Conservation (phyloP, 1,140 invertebrate species). For the Leptopilina clavipes region DNA sequence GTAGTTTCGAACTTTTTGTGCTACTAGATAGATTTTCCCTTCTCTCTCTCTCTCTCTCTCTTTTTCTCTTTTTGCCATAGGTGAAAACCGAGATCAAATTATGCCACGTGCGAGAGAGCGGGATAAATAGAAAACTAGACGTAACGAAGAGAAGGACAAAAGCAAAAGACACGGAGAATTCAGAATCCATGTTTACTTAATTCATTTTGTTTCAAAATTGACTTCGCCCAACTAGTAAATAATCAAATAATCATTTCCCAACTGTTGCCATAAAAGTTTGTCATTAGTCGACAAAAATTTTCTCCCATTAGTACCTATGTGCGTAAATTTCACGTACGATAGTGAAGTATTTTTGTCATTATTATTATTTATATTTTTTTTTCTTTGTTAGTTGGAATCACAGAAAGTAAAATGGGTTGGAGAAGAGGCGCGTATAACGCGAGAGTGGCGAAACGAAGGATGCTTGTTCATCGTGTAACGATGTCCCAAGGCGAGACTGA, state of each 20-base stretch:
- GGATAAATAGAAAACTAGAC: slow-evolving; percentile 33
- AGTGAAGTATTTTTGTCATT: too few species aligned
- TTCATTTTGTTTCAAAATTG: slow-evolving; percentile 38
- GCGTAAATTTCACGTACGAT: too few species aligned
- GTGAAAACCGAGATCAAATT: slow-evolving; percentile 10
- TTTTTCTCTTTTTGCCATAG: background rate
- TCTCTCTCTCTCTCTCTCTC: too few species aligned
- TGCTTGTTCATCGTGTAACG: slow-evolving; percentile 57
- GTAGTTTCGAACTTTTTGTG: slow-evolving; percentile 39
- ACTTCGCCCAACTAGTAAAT: slow-evolving; percentile 30
- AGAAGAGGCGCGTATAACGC: background rate
- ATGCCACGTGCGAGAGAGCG: slow-evolving; percentile 5
- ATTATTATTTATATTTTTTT: too few species aligned
- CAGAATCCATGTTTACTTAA: slow-evolving; percentile 32
- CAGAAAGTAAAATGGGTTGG: too few species aligned
- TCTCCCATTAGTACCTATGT: too few species aligned
- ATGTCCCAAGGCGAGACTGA: slow-evolving; percentile 60
- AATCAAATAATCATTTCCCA: slow-evolving; percentile 39
- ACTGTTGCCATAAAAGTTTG: slow-evolving; percentile 34
- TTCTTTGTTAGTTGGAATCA: too few species aligned
- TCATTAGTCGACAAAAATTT: too few species aligned
- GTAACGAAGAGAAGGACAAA: slow-evolving; percentile 28
- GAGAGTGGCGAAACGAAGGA: slow-evolving; percentile 42
- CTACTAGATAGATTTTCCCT: background rate
- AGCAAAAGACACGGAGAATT: slow-evolving; percentile 36